phyloP scores from a whole-genome alignment of 2,113 vertebrate genomes.

The Forbesichthys agassizii region DNA sequence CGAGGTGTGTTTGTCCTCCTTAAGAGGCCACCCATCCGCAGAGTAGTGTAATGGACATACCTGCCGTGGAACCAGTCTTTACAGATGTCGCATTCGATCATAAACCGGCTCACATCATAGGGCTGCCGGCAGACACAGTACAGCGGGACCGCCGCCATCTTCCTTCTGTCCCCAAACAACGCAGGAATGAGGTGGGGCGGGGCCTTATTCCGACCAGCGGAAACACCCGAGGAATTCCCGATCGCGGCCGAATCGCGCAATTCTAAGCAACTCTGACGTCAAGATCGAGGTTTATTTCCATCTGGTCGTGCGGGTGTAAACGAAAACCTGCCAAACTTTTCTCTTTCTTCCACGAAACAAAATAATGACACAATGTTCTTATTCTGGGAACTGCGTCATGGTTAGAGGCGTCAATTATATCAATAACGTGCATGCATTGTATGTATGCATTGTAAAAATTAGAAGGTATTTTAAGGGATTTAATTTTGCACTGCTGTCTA shows the following conservation, averaged over 20 bases:
- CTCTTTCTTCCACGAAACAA: slow-evolving; percentile 27
- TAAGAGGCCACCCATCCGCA: fast-evolving
- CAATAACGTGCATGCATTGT: no score
- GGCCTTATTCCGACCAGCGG: slow-evolving; percentile 51
- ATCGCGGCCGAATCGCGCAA: slow-evolving; percentile 35
- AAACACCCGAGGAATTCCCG: slow-evolving; percentile 60
- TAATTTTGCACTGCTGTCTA: no score
- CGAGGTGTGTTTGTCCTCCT: slow-evolving; percentile 20
- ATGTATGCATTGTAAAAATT: no score
- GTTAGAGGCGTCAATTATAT: background rate
- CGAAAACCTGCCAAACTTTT: slow-evolving; percentile 41
- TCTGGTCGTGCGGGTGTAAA: slow-evolving; percentile 36
- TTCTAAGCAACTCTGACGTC: slow-evolving; percentile 60
- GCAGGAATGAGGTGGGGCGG: slow-evolving; percentile 73
- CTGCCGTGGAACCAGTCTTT: slow-evolving; percentile 99
- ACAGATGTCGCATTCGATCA: slow-evolving; percentile 98
- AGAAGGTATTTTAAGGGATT: no score
- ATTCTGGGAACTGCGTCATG: background rate
- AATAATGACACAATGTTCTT: slow-evolving; percentile 27
- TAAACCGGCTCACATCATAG: slow-evolving; percentile 96
- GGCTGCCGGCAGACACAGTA: slow-evolving; percentile 98
- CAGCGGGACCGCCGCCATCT: slow-evolving; percentile 90
- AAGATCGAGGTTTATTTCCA: slow-evolving; percentile 52
- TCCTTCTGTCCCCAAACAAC: slow-evolving; percentile 84
- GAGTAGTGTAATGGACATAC: slow-evolving; percentile 65